These are phyloP conservation scores for Trichogramma pretiosum DNA, from an alignment of 1,140 invertebrate species.

Conservation along the genomic window DNA sequence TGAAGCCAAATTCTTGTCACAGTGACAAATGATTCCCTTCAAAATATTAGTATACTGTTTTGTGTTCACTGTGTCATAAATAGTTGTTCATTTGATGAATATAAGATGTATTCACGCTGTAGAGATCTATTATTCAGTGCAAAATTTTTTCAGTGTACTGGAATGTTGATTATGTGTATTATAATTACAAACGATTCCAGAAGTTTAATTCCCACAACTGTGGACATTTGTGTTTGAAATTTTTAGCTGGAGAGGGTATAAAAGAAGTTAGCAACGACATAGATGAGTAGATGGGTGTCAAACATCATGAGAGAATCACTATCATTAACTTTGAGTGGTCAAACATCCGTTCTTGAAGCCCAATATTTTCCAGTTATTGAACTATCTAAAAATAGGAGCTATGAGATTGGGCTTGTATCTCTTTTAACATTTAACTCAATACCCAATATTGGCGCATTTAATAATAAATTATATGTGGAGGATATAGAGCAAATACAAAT, in stretches of 20 bases:
- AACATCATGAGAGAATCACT: neutral
- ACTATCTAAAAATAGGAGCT: conserved; percentile 12
- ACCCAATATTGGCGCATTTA: conserved; percentile 26
- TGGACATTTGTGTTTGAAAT: conserved; percentile 16
- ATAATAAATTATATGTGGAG: conserved; percentile 29
- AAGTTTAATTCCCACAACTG: conserved; percentile 9
- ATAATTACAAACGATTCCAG: conserved; percentile 16
- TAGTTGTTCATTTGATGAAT: too few species aligned
- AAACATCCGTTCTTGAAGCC: neutral
- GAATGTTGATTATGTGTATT: conserved; percentile 4
- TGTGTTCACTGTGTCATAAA: too few species aligned
- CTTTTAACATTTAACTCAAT: conserved; percentile 32
- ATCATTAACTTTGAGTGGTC: conserved; percentile 16
- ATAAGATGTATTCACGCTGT: too few species aligned
- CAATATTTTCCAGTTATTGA: neutral
- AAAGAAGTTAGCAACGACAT: too few species aligned
- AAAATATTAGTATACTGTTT: too few species aligned
- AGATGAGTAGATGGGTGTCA: too few species aligned
- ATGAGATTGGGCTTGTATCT: conserved; percentile 26
- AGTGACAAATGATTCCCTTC: too few species aligned
- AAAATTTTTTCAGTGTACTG: too few species aligned
- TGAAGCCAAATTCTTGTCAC: too few species aligned
- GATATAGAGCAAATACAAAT: too few species aligned
- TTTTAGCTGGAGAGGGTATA: too few species aligned
- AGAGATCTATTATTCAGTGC: too few species aligned